A percentile compares a stretch with the other conserved stretches of the same genome.
Evolutionary conservation across 2,113 vertebrate species (phyloP).

Genomic region (Blennius ocellaris): DNA sequence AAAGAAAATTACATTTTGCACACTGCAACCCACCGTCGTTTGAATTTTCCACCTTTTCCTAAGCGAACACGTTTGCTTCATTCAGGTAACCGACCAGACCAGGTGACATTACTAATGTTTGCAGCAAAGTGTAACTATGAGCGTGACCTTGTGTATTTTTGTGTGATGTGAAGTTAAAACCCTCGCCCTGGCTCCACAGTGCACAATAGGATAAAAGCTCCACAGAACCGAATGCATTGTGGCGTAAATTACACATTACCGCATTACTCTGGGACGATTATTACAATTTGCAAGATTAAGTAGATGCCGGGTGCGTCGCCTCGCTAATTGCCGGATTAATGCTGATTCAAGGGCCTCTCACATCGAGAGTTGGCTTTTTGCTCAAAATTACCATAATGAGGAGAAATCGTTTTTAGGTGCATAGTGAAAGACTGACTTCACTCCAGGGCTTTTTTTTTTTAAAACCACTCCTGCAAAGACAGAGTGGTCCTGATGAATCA

Average conservation of each 20-base stretch:
- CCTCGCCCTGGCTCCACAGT: background rate
- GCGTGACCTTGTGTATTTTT: background rate
- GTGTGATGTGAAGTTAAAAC: background rate
- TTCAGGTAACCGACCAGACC: no score
- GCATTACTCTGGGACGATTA: conserved; percentile 35
- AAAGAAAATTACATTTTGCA: no score
- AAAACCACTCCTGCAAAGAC: background rate
- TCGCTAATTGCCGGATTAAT: conserved; percentile 51
- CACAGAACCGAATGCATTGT: conserved; percentile 11
- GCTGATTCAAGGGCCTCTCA: conserved; percentile 47
- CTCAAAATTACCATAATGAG: conserved; percentile 15
- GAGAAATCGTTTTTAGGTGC: background rate
- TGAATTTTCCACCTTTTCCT: no score
- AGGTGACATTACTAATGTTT: no score
- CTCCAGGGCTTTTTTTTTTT: background rate
- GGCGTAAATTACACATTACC: conserved; percentile 44
- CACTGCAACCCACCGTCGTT: no score
- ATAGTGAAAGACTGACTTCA: background rate
- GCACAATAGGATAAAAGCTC: conserved; percentile 8
- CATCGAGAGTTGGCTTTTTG: conserved; percentile 38
- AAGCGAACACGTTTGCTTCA: no score
- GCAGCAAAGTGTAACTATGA: background rate
- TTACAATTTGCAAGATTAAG: conserved; percentile 38
- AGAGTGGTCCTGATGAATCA: conserved; percentile 8
- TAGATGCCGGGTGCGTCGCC: conserved; percentile 28